Evolutionary conservation across 2,797 vertebrate species (phyloP).

Genomic region (Pseudochirops corinnae): DNA sequence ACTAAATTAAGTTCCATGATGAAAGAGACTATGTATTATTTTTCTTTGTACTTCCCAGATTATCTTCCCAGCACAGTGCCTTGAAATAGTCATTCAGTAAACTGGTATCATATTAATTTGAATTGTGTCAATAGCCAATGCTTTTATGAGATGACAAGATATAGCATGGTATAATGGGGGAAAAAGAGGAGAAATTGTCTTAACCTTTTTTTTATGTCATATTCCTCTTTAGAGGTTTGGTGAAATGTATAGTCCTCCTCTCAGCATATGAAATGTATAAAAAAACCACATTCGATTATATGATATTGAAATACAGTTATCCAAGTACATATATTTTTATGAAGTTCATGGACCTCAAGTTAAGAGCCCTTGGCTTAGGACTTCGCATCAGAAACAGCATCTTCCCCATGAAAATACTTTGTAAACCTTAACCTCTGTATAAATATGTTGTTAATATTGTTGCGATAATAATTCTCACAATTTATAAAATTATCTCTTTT

Average conservation of each 20-base stretch:
- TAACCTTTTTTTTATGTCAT: background rate
- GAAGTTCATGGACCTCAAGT: background rate
- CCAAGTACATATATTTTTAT: background rate
- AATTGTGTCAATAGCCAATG: background rate
- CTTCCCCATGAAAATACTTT: background rate
- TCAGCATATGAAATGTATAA: background rate
- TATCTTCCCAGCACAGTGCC: background rate
- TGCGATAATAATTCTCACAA: background rate
- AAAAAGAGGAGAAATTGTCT: background rate
- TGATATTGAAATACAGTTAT: background rate
- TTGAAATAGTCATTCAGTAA: constrained; percentile 21
- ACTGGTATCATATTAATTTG: constrained; percentile 1
- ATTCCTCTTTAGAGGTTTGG: background rate
- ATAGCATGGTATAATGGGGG: background rate
- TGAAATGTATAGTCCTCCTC: background rate
- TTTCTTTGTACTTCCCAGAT: background rate
- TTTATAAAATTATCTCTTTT: background rate
- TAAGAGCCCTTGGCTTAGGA: background rate
- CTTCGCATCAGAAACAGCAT: background rate
- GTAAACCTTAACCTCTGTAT: no score
- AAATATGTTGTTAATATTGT: background rate
- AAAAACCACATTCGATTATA: background rate
- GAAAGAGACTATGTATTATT: background rate
- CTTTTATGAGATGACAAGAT: background rate
- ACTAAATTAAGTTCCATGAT: constrained; percentile 23